These are phyloP conservation scores for Marronus borbonicus DNA, from an alignment of 2,888 invertebrate species.

Conservation along the genomic window DNA sequence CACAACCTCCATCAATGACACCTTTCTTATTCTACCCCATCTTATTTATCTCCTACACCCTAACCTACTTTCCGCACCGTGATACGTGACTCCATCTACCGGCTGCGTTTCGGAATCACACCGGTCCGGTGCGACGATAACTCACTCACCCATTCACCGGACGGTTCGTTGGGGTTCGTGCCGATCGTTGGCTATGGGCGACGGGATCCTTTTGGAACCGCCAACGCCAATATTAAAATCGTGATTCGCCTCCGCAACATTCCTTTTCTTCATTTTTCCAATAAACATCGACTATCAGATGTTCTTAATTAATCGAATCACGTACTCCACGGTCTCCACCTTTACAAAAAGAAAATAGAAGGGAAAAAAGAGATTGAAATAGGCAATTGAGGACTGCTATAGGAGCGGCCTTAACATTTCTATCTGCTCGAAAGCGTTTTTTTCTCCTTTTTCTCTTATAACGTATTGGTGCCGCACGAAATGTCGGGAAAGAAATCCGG, in stretches of 20 bases:
- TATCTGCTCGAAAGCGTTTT: not conserved
- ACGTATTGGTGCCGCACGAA: too few species aligned
- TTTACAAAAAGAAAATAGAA: too few species aligned
- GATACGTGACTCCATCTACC: conserved; percentile 43
- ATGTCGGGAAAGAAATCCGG: too few species aligned
- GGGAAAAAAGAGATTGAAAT: conserved; percentile 3
- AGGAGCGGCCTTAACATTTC: conserved; percentile 12
- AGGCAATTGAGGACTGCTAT: not conserved
- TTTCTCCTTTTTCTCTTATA: too few species aligned
- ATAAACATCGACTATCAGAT: conserved; percentile 39
- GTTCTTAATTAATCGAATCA: conserved; percentile 41
- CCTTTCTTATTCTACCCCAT: too few species aligned
- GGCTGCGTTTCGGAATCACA: conserved; percentile 28
- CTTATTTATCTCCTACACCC: not conserved
- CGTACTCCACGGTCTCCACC: conserved; percentile 7
- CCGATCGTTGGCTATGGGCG: too few species aligned
- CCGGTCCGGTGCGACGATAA: conserved; percentile 35
- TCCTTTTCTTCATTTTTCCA: conserved; percentile 22
- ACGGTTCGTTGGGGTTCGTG: not conserved
- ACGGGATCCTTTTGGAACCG: too few species aligned
- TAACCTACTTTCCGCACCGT: not conserved
- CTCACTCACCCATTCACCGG: conserved; percentile 46
- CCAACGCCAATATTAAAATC: conserved; percentile 47
- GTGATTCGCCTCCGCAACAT: conserved; percentile 47
- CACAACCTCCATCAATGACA: too few species aligned